phyloP scores from a whole-genome alignment of 2,888 invertebrate species.

The Ochropleura leucogaster region DNA sequence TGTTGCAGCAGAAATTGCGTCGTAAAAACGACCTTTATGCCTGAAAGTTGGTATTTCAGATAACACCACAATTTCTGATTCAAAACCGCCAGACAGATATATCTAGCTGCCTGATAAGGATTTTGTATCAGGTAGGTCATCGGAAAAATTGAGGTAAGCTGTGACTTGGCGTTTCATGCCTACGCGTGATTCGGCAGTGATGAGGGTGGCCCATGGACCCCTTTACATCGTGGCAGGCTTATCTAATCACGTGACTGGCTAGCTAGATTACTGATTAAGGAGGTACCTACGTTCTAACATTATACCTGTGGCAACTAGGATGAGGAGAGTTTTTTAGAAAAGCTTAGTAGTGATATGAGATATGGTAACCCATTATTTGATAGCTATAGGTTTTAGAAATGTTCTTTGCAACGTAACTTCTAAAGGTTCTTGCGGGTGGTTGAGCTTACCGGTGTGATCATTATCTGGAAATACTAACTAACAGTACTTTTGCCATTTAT shows the following conservation, averaged over 20 bases:
- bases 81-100: conserved; percentile 56
- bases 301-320: conserved; percentile 9
- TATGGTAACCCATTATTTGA: neutral
- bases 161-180: neutral
- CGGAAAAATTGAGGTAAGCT: conserved; percentile 52
- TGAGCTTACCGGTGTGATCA: neutral
- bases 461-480: neutral
- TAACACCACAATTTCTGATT: conserved; percentile 24
- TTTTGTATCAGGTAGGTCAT: conserved; percentile 54
- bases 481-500: neutral
- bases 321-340: neutral
- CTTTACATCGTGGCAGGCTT: conserved; percentile 42
- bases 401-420: neutral
- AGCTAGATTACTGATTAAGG: conserved; percentile 25
- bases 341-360: neutral
- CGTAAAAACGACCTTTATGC: conserved; percentile 23
- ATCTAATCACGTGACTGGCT: conserved; percentile 63
- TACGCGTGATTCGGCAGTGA: conserved; percentile 46
- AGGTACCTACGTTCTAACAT: conserved; percentile 18
- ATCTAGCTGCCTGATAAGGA: conserved; percentile 53
- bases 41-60: conserved; percentile 25
- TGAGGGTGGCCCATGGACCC: conserved; percentile 33
- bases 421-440: neutral
- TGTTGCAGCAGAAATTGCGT: conserved; percentile 36
- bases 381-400: neutral